Percentiles rank a stretch among this genome's conserved stretches.
phyloP scores from a whole-genome alignment of 2,797 vertebrate genomes.

The Danionella dracula region DNA sequence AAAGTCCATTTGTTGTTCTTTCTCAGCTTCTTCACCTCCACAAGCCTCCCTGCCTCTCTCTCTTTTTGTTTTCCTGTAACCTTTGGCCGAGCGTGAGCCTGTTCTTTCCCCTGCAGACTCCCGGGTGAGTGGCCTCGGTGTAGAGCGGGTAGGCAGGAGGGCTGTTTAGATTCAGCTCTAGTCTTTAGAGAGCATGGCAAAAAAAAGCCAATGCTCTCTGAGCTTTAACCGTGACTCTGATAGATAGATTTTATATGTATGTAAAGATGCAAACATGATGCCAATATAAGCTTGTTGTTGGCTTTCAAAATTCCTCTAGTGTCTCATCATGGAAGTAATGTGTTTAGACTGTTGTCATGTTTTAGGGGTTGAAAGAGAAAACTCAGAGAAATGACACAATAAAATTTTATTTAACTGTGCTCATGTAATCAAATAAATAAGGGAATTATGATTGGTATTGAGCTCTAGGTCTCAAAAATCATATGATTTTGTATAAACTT shows the following conservation, averaged over 20 bases:
- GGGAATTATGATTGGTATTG: not conserved
- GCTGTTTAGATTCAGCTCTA: not conserved
- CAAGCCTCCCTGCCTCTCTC: not conserved
- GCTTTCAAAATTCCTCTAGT: not conserved
- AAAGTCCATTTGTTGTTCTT: not conserved
- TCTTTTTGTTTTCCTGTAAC: not conserved
- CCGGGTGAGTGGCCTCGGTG: not conserved
- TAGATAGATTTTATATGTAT: slow-evolving; percentile 16
- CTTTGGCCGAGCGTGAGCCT: not conserved
- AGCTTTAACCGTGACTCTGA: not conserved
- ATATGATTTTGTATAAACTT: slow-evolving; percentile 1
- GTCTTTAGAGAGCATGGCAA: slow-evolving; percentile 2
- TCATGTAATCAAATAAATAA: not conserved
- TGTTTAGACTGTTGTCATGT: slow-evolving; percentile 3
- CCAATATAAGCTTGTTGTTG: not conserved
- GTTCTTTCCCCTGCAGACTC: not conserved
- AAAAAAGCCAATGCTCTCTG: not conserved
- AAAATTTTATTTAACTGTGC: no score
- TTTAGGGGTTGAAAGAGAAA: no score
- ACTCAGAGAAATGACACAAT: no score
- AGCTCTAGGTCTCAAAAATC: not conserved
- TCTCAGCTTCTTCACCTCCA: not conserved
- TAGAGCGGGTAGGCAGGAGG: not conserved
- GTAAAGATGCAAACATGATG: not conserved
- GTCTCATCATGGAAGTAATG: not conserved